These are phyloP conservation scores for Sinopyrophorus schimmeli DNA, from an alignment of 2,888 invertebrate genomes.

Conservation along the genomic window DNA sequence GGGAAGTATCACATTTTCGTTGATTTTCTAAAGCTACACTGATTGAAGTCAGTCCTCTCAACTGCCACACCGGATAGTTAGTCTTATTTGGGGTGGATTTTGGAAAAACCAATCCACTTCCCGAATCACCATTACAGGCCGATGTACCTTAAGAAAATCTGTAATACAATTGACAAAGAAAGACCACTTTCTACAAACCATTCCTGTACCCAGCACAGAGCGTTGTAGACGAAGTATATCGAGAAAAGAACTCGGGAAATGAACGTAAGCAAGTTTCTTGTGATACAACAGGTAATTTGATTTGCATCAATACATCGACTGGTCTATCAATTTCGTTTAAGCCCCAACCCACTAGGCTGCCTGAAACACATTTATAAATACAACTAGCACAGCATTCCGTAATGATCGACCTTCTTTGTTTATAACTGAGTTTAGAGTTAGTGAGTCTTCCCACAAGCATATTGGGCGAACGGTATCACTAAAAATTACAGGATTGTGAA, in stretches of 20 bases:
- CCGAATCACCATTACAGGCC: conserved; percentile 59
- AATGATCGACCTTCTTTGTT: conserved; percentile 45
- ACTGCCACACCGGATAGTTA: conserved; percentile 46
- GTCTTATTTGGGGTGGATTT: conserved; percentile 39
- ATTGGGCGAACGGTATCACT: conserved; percentile 51
- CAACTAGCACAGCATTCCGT: no score
- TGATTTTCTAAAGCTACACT: conserved; percentile 63
- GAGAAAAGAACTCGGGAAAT: conserved; percentile 63
- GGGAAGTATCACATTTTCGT: conserved; percentile 62
- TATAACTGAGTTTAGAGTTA: conserved; percentile 39
- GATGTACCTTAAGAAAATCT: conserved; percentile 55
- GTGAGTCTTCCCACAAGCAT: conserved; percentile 47
- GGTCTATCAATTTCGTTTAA: conserved; percentile 63
- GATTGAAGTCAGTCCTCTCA: conserved; percentile 61
- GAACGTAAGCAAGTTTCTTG: conserved; percentile 64
- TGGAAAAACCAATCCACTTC: conserved; percentile 54
- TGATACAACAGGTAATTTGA: conserved; percentile 64
- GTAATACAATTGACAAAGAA: background rate
- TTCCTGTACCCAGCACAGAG: conserved; percentile 57
- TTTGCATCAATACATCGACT: conserved; percentile 61
- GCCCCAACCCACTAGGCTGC: conserved; percentile 56
- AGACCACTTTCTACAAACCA: conserved; percentile 42
- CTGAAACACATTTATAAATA: conserved; percentile 35
- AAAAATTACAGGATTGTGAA: conserved; percentile 41
- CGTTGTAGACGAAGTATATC: conserved; percentile 62